Base-by-base conservation (phyloP, 1,140 invertebrate species). In the Drosophila watanabei region DNA sequence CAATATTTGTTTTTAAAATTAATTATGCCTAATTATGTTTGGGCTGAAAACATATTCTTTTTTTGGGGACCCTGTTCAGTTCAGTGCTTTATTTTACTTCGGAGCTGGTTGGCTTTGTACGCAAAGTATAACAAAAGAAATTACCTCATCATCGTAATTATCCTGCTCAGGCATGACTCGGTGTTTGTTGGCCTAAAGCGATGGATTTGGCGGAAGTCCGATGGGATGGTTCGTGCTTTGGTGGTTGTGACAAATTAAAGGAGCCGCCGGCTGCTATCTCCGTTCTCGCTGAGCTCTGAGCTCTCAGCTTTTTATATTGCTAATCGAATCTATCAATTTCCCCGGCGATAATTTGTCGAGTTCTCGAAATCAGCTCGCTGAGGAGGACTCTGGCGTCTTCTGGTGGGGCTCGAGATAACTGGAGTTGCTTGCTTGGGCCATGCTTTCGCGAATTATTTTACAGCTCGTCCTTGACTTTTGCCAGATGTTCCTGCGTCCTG, bases 81-180 rank as follows among this genome's bases (percentile, higher is more conserved):
- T 45, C 32, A 13, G 63, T 35, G 54, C 54, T 51, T 41, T 64
- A 20, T 35, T 37, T 35, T 63, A 24, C 32, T 46, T 16, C 16
- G 18, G n/a, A 20, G 41, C 35, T 33, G 41, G 46, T 45, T 45
- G 66, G 48, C 48, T 54, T 66, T 41, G 48, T 61, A 32, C 45
- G 61, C 60, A 64, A 64, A 48, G 37, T 54, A 45, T 49, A 80
- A 75, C 73, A 89, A 89, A 89, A 77, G 82, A 91, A 83, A 82
- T 92, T 92, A 92, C 89, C 89, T 92, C 89, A 89, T 92, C 89
- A 86, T 92, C 90, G 82, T 92, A 92, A 92, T 92, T 92, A 84
- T 92, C 89, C 82, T 92, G 89, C 76, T 92, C 89, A 72, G 89
- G 82, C 89, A 92, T 92, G 85, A 79, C 83, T 88, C 57, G 88